Conservation (phyloP, 2,797 vertebrate species). For the Spinus olivaceus region DNA sequence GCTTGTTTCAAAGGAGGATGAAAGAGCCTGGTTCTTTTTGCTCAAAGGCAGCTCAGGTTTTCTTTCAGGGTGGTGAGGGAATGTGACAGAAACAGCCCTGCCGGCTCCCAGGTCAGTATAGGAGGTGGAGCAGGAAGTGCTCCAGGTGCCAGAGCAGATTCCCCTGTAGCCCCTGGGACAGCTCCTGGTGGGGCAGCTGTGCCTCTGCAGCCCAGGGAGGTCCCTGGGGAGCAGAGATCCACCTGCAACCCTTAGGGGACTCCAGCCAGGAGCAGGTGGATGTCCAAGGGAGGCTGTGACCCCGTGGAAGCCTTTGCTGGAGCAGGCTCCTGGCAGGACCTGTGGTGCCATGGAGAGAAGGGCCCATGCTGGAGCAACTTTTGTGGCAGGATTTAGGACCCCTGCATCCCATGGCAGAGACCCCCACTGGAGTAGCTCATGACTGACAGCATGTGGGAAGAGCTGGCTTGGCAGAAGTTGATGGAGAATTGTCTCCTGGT, state of each 20-base stretch:
- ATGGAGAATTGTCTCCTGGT: background rate
- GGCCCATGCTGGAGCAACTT: background rate
- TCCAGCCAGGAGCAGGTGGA: background rate
- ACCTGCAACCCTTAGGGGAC: background rate
- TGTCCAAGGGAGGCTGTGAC: background rate
- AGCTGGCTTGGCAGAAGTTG: background rate
- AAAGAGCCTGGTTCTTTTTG: background rate
- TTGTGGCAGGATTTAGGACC: background rate
- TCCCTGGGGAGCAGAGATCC: too few relatives aligned
- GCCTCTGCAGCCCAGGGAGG: background rate
- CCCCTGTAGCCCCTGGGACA: background rate
- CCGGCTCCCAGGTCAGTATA: background rate
- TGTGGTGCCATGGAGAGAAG: background rate
- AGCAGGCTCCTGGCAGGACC: background rate
- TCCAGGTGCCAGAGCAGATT: background rate
- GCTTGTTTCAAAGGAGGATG: background rate
- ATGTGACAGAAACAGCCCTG: background rate
- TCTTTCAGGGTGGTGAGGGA: background rate
- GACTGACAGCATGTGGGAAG: background rate
- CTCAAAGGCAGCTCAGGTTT: background rate
- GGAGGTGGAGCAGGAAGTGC: background rate
- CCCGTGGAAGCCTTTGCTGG: fast-evolving
- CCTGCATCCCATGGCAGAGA: background rate
- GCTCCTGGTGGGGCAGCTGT: background rate
- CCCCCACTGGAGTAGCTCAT: background rate